Base-by-base conservation (phyloP, 2,797 vertebrate genomes). In the Darevskia mixta region DNA sequence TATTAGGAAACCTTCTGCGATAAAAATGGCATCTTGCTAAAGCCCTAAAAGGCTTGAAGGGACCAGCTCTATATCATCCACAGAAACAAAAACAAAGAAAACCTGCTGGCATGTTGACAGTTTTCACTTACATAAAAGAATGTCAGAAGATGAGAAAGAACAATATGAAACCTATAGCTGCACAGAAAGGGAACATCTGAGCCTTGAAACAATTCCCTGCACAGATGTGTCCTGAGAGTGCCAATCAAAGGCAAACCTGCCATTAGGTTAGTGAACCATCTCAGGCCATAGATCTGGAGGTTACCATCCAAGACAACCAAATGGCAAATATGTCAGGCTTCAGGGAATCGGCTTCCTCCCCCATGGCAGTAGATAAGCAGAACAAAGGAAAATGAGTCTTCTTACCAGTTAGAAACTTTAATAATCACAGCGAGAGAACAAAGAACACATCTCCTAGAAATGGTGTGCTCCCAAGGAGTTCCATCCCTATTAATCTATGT, bases 1-100 rank as follows among this genome's bases (percentile, higher is more conserved):
- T 91, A 79, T 75, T 77, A 45, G 88, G 27, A 84, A 82, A 80
- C 78, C 11, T 58, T 82, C 79, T 81, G 29, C 0, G 78, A 58
- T 76, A 82, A 90, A 86, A 49, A 84, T 76, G 8, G 6, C 88
- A 88, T 92, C 91, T 77, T 84, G 82, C 86, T 89, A 91, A 80
- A 72, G 32, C 67, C 35, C 15, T 20, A 8, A 80, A 41, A 29
- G 25, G 29, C 25, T 55, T 79, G 61, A 78, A 78, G 61, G 64
- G 85, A 41, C 32, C 79, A 8, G 20, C 13, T 72, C 55, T 79
- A 15, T 71, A n/a, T 86, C 66, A 79, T 58, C 66, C 25, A 29
- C 66, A 72, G 67, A 58, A 86, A 55, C 25, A 27, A 27, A 27
- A 66, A 66, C 18, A 20, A 72, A 85, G 77, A 80, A 73, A 73